Percentiles rank a stretch among this genome's conserved stretches.
Evolutionary conservation across 2,888 invertebrate species (phyloP).

Genomic region (Argyra leucocephala): DNA sequence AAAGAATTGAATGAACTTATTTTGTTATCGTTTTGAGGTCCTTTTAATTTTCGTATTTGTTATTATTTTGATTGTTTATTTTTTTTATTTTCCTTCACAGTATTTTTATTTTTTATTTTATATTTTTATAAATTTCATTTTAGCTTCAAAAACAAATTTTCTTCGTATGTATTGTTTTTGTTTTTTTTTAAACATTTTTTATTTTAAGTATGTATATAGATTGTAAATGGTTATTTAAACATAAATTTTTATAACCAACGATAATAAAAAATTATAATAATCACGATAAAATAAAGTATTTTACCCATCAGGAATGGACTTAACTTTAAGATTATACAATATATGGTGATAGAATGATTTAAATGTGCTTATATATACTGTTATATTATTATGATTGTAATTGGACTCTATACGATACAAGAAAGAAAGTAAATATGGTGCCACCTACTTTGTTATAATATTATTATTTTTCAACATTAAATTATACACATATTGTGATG

Average conservation of each 20-base stretch:
- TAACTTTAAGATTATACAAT: not conserved
- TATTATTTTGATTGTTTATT: not conserved
- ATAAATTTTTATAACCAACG: conserved; percentile 6
- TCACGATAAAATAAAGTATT: not conserved
- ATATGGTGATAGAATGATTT: not conserved
- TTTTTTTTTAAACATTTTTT: not conserved
- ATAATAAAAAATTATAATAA: not conserved
- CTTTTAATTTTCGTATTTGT: not conserved
- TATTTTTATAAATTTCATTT: not conserved
- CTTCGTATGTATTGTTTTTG: not conserved
- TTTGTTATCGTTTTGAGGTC: not conserved
- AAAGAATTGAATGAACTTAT: no score
- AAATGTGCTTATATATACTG: no score
- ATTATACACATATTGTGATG: no score
- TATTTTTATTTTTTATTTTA: not conserved
- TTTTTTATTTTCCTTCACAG: not conserved
- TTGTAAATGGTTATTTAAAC: conserved; percentile 6
- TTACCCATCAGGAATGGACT: not conserved
- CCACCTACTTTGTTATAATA: no score
- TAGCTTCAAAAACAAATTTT: not conserved
- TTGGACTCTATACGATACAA: no score
- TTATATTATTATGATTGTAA: no score
- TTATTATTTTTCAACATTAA: no score
- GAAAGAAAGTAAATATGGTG: no score
- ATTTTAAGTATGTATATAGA: not conserved